Conservation (phyloP, 2,797 vertebrate species). For the Ctenopoma kingsleyae region DNA sequence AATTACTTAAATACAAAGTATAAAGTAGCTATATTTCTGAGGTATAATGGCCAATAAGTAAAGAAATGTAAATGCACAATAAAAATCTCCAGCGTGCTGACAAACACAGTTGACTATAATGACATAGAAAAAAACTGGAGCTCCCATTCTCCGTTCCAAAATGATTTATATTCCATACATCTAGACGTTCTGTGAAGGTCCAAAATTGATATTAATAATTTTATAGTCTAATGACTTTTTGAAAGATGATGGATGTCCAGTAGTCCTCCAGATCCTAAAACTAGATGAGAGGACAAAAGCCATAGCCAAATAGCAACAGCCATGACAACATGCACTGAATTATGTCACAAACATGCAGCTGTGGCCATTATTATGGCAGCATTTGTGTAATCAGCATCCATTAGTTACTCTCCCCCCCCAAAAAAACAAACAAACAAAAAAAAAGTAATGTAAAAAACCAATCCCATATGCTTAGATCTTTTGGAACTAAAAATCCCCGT, state of each 20-base stretch:
- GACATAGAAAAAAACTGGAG: constrained; percentile 22
- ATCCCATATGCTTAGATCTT: constrained; percentile 19
- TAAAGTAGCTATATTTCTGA: neutral
- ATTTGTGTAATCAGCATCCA: constrained; percentile 71
- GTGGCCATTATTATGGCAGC: constrained; percentile 48
- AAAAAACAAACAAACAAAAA: constrained; percentile 4
- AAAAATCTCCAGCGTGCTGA: constrained; percentile 39
- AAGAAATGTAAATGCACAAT: neutral
- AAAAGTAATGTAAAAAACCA: constrained; percentile 3
- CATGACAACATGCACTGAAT: constrained; percentile 46
- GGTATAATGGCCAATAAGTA: neutral
- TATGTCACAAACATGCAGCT: constrained; percentile 50
- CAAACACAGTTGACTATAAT: constrained; percentile 30
- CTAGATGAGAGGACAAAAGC: constrained; percentile 32
- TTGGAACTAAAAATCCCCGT: constrained; percentile 7
- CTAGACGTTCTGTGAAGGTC: neutral
- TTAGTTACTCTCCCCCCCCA: constrained; percentile 4
- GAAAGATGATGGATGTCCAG: constrained; percentile 22
- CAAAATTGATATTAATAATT: neutral
- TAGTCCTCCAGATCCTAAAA: constrained; percentile 14
- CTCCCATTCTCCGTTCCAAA: constrained; percentile 4
- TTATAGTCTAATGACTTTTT: constrained; percentile 21
- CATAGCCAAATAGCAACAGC: constrained; percentile 32
- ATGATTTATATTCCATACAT: constrained; percentile 11
- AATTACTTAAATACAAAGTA: neutral